phyloP scores from a whole-genome alignment of 2,888 invertebrate species.

The Drosophila meridionalis region DNA sequence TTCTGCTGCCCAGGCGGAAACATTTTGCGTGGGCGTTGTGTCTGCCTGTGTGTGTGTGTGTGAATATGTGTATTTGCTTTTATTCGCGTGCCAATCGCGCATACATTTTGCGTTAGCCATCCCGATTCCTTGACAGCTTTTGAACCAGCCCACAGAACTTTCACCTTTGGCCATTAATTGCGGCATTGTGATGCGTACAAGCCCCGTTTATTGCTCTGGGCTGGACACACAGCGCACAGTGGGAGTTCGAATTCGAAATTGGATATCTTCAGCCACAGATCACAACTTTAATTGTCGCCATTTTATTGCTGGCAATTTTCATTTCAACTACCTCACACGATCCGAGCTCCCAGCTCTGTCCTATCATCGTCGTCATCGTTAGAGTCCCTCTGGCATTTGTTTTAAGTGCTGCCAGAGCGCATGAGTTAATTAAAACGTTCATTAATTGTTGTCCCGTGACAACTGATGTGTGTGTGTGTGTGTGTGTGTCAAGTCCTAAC shows the following conservation, averaged over 20 bases:
- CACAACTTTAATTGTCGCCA: constrained; percentile 62
- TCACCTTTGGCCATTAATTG: constrained; percentile 60
- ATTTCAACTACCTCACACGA: constrained; percentile 43
- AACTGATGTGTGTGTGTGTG: constrained; percentile 23
- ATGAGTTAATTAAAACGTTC: constrained; percentile 69
- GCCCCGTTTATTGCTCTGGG: constrained; percentile 12
- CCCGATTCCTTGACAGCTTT: constrained; percentile 53
- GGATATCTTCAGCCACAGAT: constrained; percentile 44
- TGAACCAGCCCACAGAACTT: constrained; percentile 55
- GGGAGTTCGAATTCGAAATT: constrained; percentile 38
- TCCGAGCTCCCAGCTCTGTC: background rate
- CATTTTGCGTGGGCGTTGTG: constrained; percentile 51
- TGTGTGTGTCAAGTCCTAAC: background rate
- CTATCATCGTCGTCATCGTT: constrained; percentile 49
- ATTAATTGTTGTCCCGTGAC: constrained; percentile 62
- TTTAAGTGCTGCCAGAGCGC: constrained; percentile 51
- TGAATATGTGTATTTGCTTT: constrained; percentile 24
- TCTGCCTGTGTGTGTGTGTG: background rate
- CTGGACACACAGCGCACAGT: constrained; percentile 6
- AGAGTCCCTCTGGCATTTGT: constrained; percentile 51
- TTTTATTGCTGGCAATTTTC: constrained; percentile 49
- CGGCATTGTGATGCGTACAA: constrained; percentile 27
- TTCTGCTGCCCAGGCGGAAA: constrained; percentile 52
- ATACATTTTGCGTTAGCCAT: constrained; percentile 50
- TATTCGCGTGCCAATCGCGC: constrained; percentile 69